These are phyloP conservation scores for Amphiura filiformis DNA, from an alignment of 35 echinoderm and acorn worm genomes.

Conservation along the genomic window DNA sequence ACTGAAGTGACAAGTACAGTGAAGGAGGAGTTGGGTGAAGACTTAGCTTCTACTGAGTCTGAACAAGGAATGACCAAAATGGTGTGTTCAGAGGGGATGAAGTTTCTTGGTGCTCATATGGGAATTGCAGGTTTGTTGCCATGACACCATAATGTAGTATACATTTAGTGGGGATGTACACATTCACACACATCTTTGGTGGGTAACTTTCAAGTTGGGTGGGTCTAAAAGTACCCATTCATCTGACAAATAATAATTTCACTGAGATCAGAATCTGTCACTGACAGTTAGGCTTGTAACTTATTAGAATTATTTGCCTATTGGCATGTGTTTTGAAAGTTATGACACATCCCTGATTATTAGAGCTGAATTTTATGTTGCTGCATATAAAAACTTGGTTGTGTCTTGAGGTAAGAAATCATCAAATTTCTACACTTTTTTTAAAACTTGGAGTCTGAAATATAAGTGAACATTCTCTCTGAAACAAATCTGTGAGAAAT, in stretches of 20 bases:
- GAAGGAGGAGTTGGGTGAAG: slow-evolving; percentile 17
- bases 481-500: background rate
- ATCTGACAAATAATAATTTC: background rate
- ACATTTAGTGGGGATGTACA: background rate
- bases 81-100: slow-evolving; percentile 35
- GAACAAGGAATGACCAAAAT: background rate
- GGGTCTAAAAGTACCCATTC: too few species aligned
- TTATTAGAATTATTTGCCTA: background rate
- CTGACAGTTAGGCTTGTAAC: background rate
- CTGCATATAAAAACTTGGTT: background rate
- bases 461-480: too few species aligned
- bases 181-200: background rate
- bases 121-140: slow-evolving; percentile 68
- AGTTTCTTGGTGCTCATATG: slow-evolving; percentile 87
- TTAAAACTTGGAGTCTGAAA: background rate
- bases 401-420: too few species aligned
- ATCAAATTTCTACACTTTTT: too few species aligned
- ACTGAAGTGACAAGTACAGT: background rate
- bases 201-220: too few species aligned
- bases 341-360: too few species aligned
- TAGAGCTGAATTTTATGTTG: too few species aligned
- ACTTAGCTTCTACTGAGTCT: background rate
- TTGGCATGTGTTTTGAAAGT: too few species aligned
- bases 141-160: background rate
- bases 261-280: background rate